These are phyloP conservation scores for Drosophila greeni DNA, from an alignment of 2,888 invertebrate genomes.

Conservation along the genomic window DNA sequence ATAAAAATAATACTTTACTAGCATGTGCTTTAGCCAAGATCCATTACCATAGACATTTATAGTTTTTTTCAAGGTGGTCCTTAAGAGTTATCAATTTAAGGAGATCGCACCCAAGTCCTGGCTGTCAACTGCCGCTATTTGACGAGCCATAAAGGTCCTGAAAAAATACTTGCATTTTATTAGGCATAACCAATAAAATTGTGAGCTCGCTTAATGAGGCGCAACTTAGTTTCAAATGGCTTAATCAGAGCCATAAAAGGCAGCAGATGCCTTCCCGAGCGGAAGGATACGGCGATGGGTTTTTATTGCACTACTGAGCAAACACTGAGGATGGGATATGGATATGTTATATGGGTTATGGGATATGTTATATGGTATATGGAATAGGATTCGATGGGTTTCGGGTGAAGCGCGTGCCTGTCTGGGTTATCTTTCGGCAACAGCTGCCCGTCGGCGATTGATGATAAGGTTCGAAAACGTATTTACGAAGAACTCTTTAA, in stretches of 20 bases:
- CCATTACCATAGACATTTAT: background rate
- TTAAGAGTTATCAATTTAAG: background rate
- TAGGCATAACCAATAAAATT: constrained; percentile 41
- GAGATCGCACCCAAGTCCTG: background rate
- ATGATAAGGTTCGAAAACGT: constrained; percentile 43
- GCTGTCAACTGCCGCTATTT: constrained; percentile 12
- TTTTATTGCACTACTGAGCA: constrained; percentile 62
- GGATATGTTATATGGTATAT: constrained; percentile 37
- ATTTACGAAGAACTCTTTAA: constrained; percentile 34
- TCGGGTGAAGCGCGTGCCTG: constrained; percentile 60
- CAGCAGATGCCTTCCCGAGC: constrained; percentile 57
- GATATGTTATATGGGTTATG: constrained; percentile 29
- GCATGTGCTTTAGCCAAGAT: background rate
- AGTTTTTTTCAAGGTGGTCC: constrained; percentile 4
- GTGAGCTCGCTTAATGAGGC: constrained; percentile 52
- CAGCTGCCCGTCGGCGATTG: constrained; percentile 55
- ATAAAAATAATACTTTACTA: background rate
- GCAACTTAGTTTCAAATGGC: constrained; percentile 52
- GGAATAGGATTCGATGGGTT: constrained; percentile 12
- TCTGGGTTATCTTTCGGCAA: constrained; percentile 51
- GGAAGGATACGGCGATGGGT: constrained; percentile 56
- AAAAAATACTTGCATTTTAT: constrained; percentile 49
- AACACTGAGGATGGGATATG: constrained; percentile 43
- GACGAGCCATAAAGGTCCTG: constrained; percentile 11
- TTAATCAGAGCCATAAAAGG: constrained; percentile 54